Base-by-base conservation (phyloP, 2,888 invertebrate genomes). In the Cosmia pyralina region DNA sequence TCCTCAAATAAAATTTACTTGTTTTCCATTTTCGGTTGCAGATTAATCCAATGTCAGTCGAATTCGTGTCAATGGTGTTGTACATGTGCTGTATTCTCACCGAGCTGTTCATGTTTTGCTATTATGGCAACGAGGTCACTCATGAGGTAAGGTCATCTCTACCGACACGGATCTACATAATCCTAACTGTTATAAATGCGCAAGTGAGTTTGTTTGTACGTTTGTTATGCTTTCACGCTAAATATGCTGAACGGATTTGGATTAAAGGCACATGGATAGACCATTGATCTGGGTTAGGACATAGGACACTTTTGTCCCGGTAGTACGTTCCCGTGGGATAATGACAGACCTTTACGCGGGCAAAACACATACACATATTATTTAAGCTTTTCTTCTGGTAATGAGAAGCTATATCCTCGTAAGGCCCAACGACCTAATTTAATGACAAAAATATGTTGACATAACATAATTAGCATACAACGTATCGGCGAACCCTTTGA, bases 71-170 rank as follows among this genome's bases (percentile, higher is more conserved):
- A 4, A 93, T 93, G 92, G 74, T 90, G 7, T 81, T 92, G 81
- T 94, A 93, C 81, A 90, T 94, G 75, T 69, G 69, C 22, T 94
- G 93, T 76, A 89, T 94, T n/a, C 66, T 93, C 17, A 81, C 86
- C 10, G 88, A 94, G 87, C 71, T 92, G 53, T 91, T 88, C 73
- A 70, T 94, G 13, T 94, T 87, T 75, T 93, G 93, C 70, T 92
- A 89, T 77, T 93, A 89, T 72, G 94, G 94, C 17, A 93, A 90
- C 69, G 91, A 93, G 81, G 86, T 94, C 8, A 70, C 82, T n/a
- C 44, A 82, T 50, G 79, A 70, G 79, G 77, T 77, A 55, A 65
- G 15, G 28, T 6, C 5, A 69, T 22, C 28, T 48, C 17, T 58
- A 58, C 19, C 3, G 3, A 19, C 4, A 63, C 13, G 13, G 46